Percentiles rank a stretch among this genome's conserved stretches.
Conservation (phyloP, 1,140 invertebrate genomes). For the Bombus pyrosoma region DNA sequence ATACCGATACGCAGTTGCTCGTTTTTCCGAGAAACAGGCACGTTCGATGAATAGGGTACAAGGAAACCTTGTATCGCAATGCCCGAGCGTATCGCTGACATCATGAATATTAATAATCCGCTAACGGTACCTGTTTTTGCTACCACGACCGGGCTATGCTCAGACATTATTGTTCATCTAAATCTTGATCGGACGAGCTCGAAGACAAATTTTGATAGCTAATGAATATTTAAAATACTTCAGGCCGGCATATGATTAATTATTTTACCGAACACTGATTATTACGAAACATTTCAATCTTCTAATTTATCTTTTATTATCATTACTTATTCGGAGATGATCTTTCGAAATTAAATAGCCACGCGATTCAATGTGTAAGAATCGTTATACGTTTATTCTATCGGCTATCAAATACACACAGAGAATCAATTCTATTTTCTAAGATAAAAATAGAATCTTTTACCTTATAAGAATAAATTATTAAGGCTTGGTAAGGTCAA, state of each 20-base stretch:
- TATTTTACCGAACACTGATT: background rate
- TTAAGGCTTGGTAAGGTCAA: background rate
- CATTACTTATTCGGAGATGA: background rate
- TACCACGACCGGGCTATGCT: background rate
- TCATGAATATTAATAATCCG: slow-evolving; percentile 51
- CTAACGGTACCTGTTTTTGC: slow-evolving; percentile 33
- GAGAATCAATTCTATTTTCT: background rate
- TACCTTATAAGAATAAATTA: background rate
- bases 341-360: background rate
- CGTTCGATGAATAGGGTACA: slow-evolving; percentile 39
- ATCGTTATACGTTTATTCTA: background rate
- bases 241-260: background rate
- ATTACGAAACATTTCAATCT: too few relatives aligned
- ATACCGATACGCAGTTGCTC: slow-evolving; percentile 34
- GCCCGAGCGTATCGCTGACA: slow-evolving; percentile 40
- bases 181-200: background rate
- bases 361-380: background rate
- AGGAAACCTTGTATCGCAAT: slow-evolving; percentile 41
- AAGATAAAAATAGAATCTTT: background rate
- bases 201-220: background rate
- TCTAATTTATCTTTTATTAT: background rate
- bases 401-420: too few relatives aligned
- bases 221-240: background rate
- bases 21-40: slow-evolving; percentile 46
- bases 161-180: background rate